These are phyloP conservation scores for Urocolius indicus DNA, from an alignment of 2,113 vertebrate genomes.

Conservation along the genomic window DNA sequence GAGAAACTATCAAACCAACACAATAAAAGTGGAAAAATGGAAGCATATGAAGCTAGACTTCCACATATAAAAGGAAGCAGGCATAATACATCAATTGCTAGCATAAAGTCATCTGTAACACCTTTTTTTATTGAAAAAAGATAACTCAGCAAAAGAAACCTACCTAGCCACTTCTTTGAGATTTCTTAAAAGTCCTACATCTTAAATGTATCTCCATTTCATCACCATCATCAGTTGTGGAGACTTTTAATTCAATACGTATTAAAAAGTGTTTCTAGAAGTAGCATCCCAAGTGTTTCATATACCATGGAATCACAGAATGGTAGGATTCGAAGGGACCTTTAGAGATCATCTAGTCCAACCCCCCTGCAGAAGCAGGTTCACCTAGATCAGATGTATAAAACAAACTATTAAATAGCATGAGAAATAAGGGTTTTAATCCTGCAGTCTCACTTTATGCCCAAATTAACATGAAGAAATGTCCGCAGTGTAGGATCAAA, in stretches of 20 bases:
- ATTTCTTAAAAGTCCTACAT: neutral
- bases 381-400: no score
- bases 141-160: neutral
- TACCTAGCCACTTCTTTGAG: neutral
- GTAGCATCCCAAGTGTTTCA: neutral
- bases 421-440: neutral
- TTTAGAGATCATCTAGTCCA: no score
- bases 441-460: neutral
- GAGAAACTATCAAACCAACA: neutral
- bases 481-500: neutral
- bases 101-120: neutral
- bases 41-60: neutral
- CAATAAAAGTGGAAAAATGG: neutral
- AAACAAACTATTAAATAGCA: neutral
- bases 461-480: neutral
- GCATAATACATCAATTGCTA: neutral
- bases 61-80: neutral
- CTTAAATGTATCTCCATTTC: neutral
- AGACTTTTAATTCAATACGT: neutral
- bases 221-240: neutral
- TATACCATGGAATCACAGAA: no score
- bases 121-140: neutral
- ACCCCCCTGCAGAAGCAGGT: no score
- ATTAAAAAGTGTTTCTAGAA: neutral
- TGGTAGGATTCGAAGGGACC: no score